Evolutionary conservation across 2,888 invertebrate species (phyloP), one percentile per base, ranked within the genome.

Genomic region (Watsonalla binaria): DNA sequence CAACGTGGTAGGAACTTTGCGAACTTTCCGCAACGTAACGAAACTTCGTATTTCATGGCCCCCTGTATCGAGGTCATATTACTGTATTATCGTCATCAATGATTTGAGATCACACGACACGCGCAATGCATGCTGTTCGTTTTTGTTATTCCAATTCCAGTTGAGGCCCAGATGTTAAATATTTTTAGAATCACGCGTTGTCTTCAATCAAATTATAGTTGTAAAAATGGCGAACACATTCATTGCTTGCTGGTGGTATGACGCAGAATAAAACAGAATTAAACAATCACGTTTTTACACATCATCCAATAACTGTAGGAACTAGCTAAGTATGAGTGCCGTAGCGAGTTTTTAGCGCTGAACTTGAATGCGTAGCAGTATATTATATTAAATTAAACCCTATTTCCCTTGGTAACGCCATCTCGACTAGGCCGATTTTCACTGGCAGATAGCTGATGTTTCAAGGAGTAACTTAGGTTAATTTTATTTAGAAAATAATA

Each of bases 71-170:
- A 48, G 37, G 49, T 13, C 39, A 37, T 37, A 11, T n/a, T 14
- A 35, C 15, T 14, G 39, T 49, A 8, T 37, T 8, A 14, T 39
- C 15, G 39, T 49, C 39, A 9, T 49, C 35, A 14, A 48, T 7
- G 13, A 37, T 13, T 48, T 49, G 49, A 49, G 49, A 49, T 49
- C 49, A 49, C 42, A 39, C 15, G 15, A 37, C 37, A 39, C 49
- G 13, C 37, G 39, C 14, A 8, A 5, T 15, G 15, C 8, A 13
- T 8, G 34, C 34, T n/a, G 48, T 15, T 49, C 37, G 49, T 49
- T 39, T 49, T 15, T 37, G 9, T 49, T 8, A 37, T 37, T 37
- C 13, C 49, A 49, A 6, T n/a, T n/a, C 8, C 14, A 37, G 35
- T 39, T 14, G 49, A 49, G 15, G 39, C 37, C 37, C 49, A 49